Base-by-base conservation (phyloP, 2,888 invertebrate species). In the Melinopterus prodromus region DNA sequence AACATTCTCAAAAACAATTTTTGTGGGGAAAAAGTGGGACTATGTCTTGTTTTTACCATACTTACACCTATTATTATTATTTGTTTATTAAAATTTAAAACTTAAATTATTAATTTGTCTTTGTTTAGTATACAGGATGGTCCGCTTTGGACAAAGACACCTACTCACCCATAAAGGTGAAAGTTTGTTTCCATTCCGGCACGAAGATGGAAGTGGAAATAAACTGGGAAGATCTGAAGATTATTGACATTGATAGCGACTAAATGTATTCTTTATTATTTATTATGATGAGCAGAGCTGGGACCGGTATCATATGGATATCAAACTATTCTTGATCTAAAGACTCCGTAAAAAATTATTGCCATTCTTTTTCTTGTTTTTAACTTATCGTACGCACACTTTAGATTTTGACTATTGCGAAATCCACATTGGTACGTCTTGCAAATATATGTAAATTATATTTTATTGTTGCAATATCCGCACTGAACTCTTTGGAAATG, bases 41-140 rank as follows among this genome's bases (percentile, higher is more conserved):
- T n/a, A n/a, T n/a, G n/a, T n/a, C n/a, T n/a, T n/a, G n/a, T n/a
- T n/a, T n/a, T n/a, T n/a, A n/a, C n/a, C n/a, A n/a, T n/a, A n/a
- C n/a, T n/a, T n/a, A n/a, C n/a, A n/a, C n/a, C n/a, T n/a, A n/a
- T n/a, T n/a, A n/a, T n/a, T n/a, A n/a, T n/a, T n/a, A n/a, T n/a
- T n/a, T n/a, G n/a, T n/a, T n/a, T n/a, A n/a, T n/a, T n/a, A n/a
- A n/a, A n/a, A n/a, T n/a, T n/a, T n/a, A n/a, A n/a, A n/a, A n/a
- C n/a, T n/a, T n/a, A n/a, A n/a, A n/a, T n/a, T n/a, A n/a, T n/a
- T 76, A 53, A 74, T 75, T 71, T 12, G 74, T 71, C 9, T 77
- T 77, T 78, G 77, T 76, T 85, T 86, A 89, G 89, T 89, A 89
- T 78, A 89, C 89, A 36, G 89, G 89, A 9, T 89, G 89, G 89